Base-by-base conservation (phyloP, 1,140 invertebrate species). In the Zaprionus ghesquierei region DNA sequence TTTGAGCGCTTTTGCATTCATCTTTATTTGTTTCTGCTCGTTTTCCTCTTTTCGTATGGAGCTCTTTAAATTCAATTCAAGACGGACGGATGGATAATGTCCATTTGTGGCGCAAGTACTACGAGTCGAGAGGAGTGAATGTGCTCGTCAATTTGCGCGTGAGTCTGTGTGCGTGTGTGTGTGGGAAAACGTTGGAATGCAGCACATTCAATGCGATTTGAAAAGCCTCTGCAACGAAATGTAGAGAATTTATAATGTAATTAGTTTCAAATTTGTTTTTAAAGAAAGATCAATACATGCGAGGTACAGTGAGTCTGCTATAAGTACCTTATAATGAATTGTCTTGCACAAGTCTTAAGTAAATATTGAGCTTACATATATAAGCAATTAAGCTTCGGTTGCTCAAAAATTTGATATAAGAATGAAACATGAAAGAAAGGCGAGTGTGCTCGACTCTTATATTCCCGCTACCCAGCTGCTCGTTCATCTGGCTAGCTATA, bases 1-100 rank as follows among this genome's bases (percentile, higher is more conserved):
- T 87, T 87, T 89, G 86, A 82, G 73, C 27, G 76, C 38, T 68
- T 87, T 69, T 84, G 68, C 66, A 71, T 71, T 72, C 61, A 72
- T 38, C 44, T 38, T 49, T 66, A 55, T 69, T 61, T 55, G 31
- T 60, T 56, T 55, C 13, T 44, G 13, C 35, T 54, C 22, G 53
- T 38, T 44, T 60, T 50, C 35, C 25, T 55, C 25, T 55, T 69
- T 60, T 63, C 20, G 38, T 55, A 23, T 56, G n/a, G n/a, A 54
- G 5, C 80, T 69, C 60, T 55, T 72, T 63, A 46, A 77, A 62
- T 78, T 77, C 23, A 51, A 63, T 54, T 70, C 41, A 65, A 41
- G 54, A 65, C 69, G 33, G n/a, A n/a, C n/a, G n/a, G n/a, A 27
- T 50, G 15, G 22, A 49, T 58, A 38, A 33, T 53, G 71, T 41